Evolutionary conservation across 2,888 invertebrate genomes (phyloP), one percentile per base, ranked within the genome.

Genomic region (Diarsia dahlii): DNA sequence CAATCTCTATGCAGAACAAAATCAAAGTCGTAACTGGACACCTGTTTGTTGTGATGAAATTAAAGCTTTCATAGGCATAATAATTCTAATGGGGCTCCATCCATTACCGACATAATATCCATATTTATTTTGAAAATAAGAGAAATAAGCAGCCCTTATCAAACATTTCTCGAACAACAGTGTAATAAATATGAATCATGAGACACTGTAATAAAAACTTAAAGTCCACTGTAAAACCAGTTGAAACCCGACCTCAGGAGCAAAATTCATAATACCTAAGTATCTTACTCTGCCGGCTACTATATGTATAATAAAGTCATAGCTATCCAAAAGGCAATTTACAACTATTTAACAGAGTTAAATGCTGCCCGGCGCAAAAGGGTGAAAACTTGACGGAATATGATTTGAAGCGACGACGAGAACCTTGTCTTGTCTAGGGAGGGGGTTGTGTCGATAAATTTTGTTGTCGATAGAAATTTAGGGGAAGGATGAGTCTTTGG

Each of bases 371-470:
- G 45, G 20, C 58, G 71, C 73, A 70, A 84, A 87, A 83, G 81
- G 85, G 86, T 84, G 84, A 85, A 87, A 90, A 90, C 89, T 87
- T 80, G 74, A 82, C 80, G 74, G 87, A 92, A 93, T 92, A 84
- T 88, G 88, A 93, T 93, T 93, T 93, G 87, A 62, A 86, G 84
- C 78, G 80, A 71, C 78, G 80, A 73, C 68, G 63, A 71, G 67
- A 67, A 65, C 67, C 52, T 46, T 62, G 68, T 39, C 77, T 75
- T 63, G 20, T 13, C 23, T 89, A 91, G 92, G 66, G 90, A 75
- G 80, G 90, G 83, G 88, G 63, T 52, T 62, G 0, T 69, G 66
- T 83, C 86, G 84, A 89, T 84, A 74, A 58, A 72, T 74, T 50
- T 65, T 18, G n/a, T 13, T 83, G 54, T 82, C 86, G 86, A 84